Evolutionary conservation across 53 echinoderm and acorn worm genomes (phyloP).

Genomic region (Temnopleurus reevesii): DNA sequence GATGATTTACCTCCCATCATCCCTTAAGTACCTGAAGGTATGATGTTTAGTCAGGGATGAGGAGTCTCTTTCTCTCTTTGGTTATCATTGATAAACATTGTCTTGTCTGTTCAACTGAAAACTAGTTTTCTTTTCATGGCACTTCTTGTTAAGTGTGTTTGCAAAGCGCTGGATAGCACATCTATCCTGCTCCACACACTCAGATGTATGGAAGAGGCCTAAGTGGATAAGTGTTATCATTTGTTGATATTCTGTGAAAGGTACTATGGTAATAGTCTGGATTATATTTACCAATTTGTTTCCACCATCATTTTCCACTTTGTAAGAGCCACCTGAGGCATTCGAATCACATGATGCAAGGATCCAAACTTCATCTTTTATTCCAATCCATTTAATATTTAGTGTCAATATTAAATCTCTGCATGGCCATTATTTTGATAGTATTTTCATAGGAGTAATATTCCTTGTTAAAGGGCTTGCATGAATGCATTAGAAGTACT

Average conservation of each 20-base stretch:
- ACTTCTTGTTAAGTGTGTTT: background rate
- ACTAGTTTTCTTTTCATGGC: constrained; percentile 19
- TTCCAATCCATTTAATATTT: constrained; percentile 25
- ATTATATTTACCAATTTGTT: background rate
- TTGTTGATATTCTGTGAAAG: constrained; percentile 11
- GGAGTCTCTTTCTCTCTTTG: no score
- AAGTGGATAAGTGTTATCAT: constrained; percentile 25
- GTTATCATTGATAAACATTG: background rate
- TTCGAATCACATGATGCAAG: background rate
- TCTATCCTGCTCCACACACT: background rate
- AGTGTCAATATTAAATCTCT: background rate
- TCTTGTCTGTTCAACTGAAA: constrained; percentile 34
- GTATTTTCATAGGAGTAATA: no score
- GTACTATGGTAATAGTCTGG: background rate
- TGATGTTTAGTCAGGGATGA: background rate
- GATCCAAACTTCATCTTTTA: background rate
- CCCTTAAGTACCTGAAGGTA: constrained; percentile 52
- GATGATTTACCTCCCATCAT: constrained; percentile 40
- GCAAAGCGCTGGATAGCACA: constrained; percentile 15
- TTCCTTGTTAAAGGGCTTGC: no score
- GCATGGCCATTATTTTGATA: no score
- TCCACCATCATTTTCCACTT: no score
- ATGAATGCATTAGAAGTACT: no score
- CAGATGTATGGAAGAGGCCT: background rate
- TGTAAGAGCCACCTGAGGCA: background rate